Base-by-base conservation (phyloP, 2,113 vertebrate genomes). In the Panurus biarmicus region DNA sequence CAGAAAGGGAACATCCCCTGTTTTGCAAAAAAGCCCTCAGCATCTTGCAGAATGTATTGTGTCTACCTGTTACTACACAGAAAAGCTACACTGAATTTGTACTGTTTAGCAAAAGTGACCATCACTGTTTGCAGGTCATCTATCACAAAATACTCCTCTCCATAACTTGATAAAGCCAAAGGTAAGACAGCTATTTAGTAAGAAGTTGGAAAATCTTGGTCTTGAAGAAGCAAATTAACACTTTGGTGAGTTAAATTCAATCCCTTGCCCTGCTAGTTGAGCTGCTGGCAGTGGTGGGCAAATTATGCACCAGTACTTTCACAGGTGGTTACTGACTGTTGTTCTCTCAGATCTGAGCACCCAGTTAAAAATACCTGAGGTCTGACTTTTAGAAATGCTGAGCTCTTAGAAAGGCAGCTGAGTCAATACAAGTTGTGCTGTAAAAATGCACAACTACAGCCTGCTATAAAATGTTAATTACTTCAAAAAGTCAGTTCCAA, bases 301-400 rank as follows among this genome's bases (percentile, higher is more conserved):
- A 78, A 67, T 74, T 62, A 20, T 6, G 4, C 48, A 70, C 51
- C 51, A 67, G 19, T 24, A n/a, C 24, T 91, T 93, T 91, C 70
- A 54, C 61, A 85, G 51, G 57, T 85, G 78, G 61, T 67, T 53
- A 44, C 62, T 45, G 60, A 33, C 56, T 31, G 8, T 56, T 35
- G 74, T 93, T 82, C 71, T 53, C 36, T 87, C 84, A 93, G 54
- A 57, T 69, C 17, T 73, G 67, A 83, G 45, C 42, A 86, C 14
- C 28, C 42, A 42, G 35, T n/a, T 78, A 38, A 58, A 87, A 77
- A 67, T 72, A 93, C 48, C 66, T 67, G 70, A 85, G 70, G 53
- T 89, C 78, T 91, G 78, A 62, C 15, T 95, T 89, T 45, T 14
- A 93, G 61, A 85, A 95, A 22, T 93, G 82, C 74, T 95, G 90